Conservation (phyloP, 2,888 invertebrate species). For the Eupithecia centaureata region DNA sequence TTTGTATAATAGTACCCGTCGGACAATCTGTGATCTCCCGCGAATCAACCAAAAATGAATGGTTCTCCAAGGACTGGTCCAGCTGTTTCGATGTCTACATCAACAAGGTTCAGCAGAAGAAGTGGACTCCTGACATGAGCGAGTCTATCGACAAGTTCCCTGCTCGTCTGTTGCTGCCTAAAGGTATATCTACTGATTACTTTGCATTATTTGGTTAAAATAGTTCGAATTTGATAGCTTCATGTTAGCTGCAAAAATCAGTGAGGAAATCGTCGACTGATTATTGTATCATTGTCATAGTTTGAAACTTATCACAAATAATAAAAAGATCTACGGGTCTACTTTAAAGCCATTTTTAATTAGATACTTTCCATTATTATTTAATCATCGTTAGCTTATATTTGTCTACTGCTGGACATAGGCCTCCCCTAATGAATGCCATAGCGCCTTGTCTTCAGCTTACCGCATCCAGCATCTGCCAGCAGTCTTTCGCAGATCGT, state of each 20-base stretch:
- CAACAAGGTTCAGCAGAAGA: constrained; percentile 73
- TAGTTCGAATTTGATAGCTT: neutral
- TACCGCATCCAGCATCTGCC: too few species aligned
- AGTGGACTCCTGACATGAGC: constrained; percentile 73
- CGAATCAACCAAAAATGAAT: constrained; percentile 84
- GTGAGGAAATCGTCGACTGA: too few species aligned
- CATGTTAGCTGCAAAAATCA: neutral
- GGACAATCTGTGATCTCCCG: constrained; percentile 81
- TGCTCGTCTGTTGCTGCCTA: constrained; percentile 86
- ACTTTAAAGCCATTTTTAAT: neutral
- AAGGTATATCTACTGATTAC: constrained; percentile 68
- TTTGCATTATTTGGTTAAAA: neutral
- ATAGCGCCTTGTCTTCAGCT: too few species aligned
- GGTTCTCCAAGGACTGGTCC: constrained; percentile 82
- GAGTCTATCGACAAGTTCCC: constrained; percentile 85
- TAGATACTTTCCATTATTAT: too few species aligned
- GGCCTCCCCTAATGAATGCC: too few species aligned
- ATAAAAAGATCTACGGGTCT: too few species aligned
- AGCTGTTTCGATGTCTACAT: constrained; percentile 67
- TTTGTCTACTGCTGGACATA: too few species aligned
- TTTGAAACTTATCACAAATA: too few species aligned
- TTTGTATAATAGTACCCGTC: constrained; percentile 56
- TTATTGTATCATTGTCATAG: too few species aligned
- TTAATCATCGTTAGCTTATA: too few species aligned
- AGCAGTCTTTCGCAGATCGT: too few species aligned